These are phyloP conservation scores for Porites lobata DNA, from an alignment of 92 coral and sea anemone species.

Conservation along the genomic window DNA sequence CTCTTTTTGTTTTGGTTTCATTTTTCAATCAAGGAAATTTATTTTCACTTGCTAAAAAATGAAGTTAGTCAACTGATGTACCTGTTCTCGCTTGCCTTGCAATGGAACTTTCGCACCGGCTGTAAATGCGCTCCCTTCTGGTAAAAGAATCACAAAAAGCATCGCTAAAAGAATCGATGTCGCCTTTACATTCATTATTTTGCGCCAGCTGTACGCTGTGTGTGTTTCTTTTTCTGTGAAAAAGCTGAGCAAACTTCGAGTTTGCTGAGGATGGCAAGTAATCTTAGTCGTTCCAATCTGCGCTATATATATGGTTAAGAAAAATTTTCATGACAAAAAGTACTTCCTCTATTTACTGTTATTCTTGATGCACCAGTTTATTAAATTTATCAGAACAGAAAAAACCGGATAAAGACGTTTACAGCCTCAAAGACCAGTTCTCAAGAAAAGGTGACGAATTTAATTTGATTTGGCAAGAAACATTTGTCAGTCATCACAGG, in stretches of 20 bases:
- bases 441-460: conserved; percentile 1
- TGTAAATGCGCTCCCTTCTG: conserved; percentile 8
- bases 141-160: background rate
- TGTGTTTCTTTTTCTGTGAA: background rate
- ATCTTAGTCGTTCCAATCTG: background rate
- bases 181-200: background rate
- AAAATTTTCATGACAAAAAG: conserved; percentile 22
- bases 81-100: conserved; percentile 16
- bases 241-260: background rate
- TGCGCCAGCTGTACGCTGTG: background rate
- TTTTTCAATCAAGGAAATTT: too few species aligned
- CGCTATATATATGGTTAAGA: background rate
- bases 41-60: background rate
- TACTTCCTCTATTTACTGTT: conserved; percentile 19
- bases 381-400: background rate
- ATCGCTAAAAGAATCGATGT: background rate
- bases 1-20: too few species aligned
- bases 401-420: background rate
- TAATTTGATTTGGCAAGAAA: background rate
- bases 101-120: background rate
- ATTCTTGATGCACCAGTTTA: background rate
- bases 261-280: background rate
- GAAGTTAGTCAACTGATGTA: background rate
- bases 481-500: background rate
- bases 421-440: background rate